Evolutionary conservation across 2,797 vertebrate genomes (phyloP).

Genomic region (Enteromius anoplus): DNA sequence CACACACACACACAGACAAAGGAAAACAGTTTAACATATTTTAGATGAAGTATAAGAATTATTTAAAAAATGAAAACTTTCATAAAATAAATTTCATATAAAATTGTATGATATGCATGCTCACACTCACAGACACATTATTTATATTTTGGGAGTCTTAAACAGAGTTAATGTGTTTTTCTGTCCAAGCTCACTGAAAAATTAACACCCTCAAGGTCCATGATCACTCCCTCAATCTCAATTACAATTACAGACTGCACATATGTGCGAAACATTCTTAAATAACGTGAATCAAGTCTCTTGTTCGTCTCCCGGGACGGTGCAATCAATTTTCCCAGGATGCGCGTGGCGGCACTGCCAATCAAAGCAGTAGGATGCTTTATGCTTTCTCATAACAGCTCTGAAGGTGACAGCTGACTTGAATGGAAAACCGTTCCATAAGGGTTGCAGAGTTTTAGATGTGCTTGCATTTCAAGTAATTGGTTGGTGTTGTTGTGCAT

Average conservation of each 20-base stretch:
- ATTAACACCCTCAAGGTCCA: not conserved
- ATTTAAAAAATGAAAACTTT: not conserved
- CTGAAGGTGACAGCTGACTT: constrained; percentile 36
- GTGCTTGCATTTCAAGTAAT: constrained; percentile 27
- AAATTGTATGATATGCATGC: not conserved
- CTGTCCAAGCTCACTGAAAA: not conserved
- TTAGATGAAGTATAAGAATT: not conserved
- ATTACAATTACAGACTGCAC: not conserved
- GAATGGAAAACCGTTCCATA: constrained; percentile 20
- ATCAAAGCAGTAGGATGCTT: constrained; percentile 48
- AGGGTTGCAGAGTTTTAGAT: not conserved
- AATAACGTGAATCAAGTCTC: constrained; percentile 28
- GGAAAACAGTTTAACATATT: not conserved
- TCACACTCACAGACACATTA: not conserved
- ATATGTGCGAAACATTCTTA: constrained; percentile 1
- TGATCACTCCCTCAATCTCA: constrained; percentile 10
- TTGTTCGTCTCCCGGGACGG: constrained; percentile 14
- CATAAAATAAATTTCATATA: not conserved
- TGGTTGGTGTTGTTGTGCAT: constrained; percentile 8
- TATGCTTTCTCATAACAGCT: constrained; percentile 26
- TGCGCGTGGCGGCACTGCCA: constrained; percentile 30
- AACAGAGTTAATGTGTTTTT: not conserved
- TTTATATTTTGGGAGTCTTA: not conserved
- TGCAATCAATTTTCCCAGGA: constrained; percentile 36
- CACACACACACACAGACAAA: no score